Base-by-base conservation (phyloP, 2,888 invertebrate species). In the Microctonus aethiopoides region DNA sequence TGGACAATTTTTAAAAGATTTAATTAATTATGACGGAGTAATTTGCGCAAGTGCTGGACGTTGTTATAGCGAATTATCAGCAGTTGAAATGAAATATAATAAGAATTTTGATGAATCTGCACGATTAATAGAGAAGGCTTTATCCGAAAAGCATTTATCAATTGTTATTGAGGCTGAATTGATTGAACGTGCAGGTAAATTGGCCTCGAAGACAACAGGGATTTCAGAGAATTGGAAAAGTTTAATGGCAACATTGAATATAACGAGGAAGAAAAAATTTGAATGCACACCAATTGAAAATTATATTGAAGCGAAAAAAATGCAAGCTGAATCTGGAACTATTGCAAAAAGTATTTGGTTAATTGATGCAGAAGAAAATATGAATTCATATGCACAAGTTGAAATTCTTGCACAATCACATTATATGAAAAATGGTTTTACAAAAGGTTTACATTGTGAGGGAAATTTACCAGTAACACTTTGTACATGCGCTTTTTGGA, bases 401-500 rank as follows among this genome's bases (percentile, higher is more conserved):
- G 86, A 86, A 73, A 22, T 66, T 51, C 59, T 84, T 13, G 86
- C 83, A 0, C 39, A 80, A 0, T 67, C 78, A 68, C 83, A 86
- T 70, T 77, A 73, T 1, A 51, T 34, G 2, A 0, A 72, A 4
- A 32, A 77, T 29, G 80, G 79, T 13, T 86, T 77, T 69, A 32
- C 60, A 1, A 59, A 75, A 2, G 81, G 83, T 4, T 63, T 91
- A n/a, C 94, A 94, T 83, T 92, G 91, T 80, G 94, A 95, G 84
- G 92, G 93, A 1, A 86, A 89, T 0, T 88, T 92, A 16, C 88
- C 93, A 6, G 87, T 88, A 2, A 89, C 90, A 0, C 83, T 94
- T 68, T 92, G 92, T 84, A 88, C 88, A 41, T 86, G 93, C 0
- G 85, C 94, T 7, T 94, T 95, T 85, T 96, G 95, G 95, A 93